Base-by-base conservation (phyloP, 2,888 invertebrate genomes). In the Pogonocherus hispidulus region DNA sequence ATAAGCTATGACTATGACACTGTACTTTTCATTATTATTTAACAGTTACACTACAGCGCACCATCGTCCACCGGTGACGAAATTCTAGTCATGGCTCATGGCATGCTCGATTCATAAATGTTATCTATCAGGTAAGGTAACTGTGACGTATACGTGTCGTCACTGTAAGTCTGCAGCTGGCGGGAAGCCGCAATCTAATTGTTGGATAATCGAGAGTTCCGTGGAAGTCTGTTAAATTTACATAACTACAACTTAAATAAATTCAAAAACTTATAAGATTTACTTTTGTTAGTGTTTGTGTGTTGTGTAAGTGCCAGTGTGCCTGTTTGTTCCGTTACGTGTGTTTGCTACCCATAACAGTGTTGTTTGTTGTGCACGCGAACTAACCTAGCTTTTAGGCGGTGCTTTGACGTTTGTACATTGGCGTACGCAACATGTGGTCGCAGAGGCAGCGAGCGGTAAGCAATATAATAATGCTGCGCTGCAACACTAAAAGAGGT, bases 11-110 rank as follows among this genome's bases (percentile, higher is more conserved):
- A 23, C n/a, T n/a, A n/a, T n/a, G n/a, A 16, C n/a, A 14, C 20
- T 22, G 23, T n/a, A 49, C 23, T 37, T 41, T 41, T 55, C 41
- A n/a, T 37, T 32, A 8, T 2, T 2, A 2, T 55, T 19, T 20
- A 55, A 55, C 55, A 19, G 55, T 55, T 55, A 55, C 32, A 20
- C 19, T 55, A 37, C 55, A 35, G n/a, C n/a, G n/a, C n/a, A n/a
- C n/a, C n/a, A n/a, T n/a, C 20, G 2, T 9, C 2, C 4, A 22
- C 8, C 20, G n/a, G 41, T 55, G 55, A 55, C 55, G 55, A 14
- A 37, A 5, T 9, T 35, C 35, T 19, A 23, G n/a, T 27, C 54
- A 14, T 35, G 16, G 18, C 9, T 16, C 11, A 19, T 18, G 16
- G 1, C 49, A 19, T 49, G 20, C 49, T 49, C n/a, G n/a, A n/a